Base-by-base conservation (phyloP, 2,113 vertebrate species). In the Heterotilapia buettikoferi region DNA sequence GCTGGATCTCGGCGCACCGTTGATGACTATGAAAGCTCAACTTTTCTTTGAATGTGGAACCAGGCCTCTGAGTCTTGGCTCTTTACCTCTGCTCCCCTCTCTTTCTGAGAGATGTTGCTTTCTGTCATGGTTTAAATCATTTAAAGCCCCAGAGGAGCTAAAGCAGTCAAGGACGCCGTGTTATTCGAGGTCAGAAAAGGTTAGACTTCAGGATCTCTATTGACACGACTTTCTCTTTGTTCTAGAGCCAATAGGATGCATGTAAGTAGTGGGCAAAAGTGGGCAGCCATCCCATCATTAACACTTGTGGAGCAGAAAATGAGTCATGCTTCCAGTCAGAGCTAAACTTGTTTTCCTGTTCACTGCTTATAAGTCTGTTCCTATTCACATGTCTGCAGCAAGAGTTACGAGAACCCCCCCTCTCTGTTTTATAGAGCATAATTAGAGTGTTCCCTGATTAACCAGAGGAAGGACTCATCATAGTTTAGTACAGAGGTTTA, bases 321-420 rank as follows among this genome's bases (percentile, higher is more conserved):
- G 93, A 96, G 86, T 95, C 94, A 95, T 87, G 84, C 92, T 94
- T 95, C 92, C 93, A 95, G 94, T 92, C 92, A 95, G 86, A 86
- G 90, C 83, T 90, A 26, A 80, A 88, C 84, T 90, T 82, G 88
- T 92, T 94, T 95, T 93, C 91, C 92, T 90, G 89, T 88, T 86
- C 26, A 10, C 86, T 53, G 9, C 29, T 88, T 94, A 40, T 78
- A 82, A 50, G 81, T 86, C 90, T 95, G 88, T 78, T 84, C 88
- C 88, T 76, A 83, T 95, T 92, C 82, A 89, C 86, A 85, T 54
- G 90, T 88, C 86, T 84, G 83, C 86, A 90, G 91, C 24, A 7
- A 36, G 87, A 85, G 92, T 94, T 94, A 94, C 93, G 89, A 94
- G 94, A 94, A 94, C 84, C 86, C 88, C 61, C 61, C 89, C 89